Conservation (phyloP, 23 tunicate genomes). For the Ciona savignyi region DNA sequence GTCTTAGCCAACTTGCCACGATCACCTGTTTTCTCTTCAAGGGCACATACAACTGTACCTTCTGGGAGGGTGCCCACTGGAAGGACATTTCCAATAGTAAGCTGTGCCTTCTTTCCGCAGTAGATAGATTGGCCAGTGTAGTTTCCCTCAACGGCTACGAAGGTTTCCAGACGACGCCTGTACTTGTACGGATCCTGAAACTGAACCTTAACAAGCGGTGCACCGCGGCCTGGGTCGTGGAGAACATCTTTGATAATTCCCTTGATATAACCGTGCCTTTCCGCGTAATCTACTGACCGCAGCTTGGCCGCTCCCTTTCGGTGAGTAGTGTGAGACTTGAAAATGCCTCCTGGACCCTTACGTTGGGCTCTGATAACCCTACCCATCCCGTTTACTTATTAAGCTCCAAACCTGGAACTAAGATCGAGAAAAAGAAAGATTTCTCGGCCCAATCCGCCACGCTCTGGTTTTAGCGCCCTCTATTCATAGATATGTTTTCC, state of each 20-base stretch:
- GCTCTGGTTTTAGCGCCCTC: no score
- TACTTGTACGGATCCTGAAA: constrained; percentile 87
- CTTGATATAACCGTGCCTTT: constrained; percentile 84
- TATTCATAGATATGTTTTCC: no score
- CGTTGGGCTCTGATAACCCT: constrained; percentile 86
- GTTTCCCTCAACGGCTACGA: constrained; percentile 96
- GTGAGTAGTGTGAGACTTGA: constrained; percentile 67
- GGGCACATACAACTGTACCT: constrained; percentile 72
- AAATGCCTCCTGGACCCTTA: constrained; percentile 88
- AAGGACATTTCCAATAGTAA: constrained; percentile 79
- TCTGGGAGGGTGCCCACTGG: constrained; percentile 94
- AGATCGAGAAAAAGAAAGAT: no score
- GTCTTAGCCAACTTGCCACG: no score
- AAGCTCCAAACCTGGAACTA: no score
- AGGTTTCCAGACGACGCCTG: constrained; percentile 64
- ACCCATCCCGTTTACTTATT: no score
- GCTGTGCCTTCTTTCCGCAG: constrained; percentile 91
- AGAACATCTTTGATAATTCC: constrained; percentile 91
- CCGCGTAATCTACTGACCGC: constrained; percentile 76
- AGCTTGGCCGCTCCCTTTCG: constrained; percentile 95
- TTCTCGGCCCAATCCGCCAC: no score
- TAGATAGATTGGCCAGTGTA: constrained; percentile 95
- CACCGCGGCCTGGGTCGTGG: constrained; percentile 97
- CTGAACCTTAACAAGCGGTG: no score
- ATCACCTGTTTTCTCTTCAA: constrained; percentile 90